phyloP scores from a whole-genome alignment of 2,888 invertebrate species.

The Lochmaea crataegi region DNA sequence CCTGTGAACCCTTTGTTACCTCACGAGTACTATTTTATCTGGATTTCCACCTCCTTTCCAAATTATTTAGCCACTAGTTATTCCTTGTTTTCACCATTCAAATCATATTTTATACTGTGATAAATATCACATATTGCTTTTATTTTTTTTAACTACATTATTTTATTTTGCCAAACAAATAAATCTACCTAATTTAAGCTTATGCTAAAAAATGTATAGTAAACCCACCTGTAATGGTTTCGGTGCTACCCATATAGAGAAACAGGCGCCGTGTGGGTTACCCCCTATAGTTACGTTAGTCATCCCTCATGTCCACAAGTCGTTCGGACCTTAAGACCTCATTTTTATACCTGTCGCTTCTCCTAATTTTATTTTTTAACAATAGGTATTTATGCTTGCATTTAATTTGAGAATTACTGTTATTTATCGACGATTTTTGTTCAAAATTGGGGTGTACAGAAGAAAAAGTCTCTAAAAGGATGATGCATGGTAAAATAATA shows the following conservation, averaged over 20 bases:
- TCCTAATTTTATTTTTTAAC: neutral
- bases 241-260: neutral
- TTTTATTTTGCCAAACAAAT: too few relatives aligned
- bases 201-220: neutral
- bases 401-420: neutral
- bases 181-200: neutral
- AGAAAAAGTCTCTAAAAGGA: neutral
- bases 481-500: neutral
- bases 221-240: neutral
- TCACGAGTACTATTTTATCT: too few relatives aligned
- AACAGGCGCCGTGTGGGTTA: conserved; percentile 22
- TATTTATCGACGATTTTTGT: neutral
- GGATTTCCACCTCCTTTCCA: too few relatives aligned
- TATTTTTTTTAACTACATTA: too few relatives aligned
- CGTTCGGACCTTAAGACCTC: conserved; percentile 11
- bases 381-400: conserved; percentile 1
- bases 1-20: too few relatives aligned
- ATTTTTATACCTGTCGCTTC: conserved; percentile 22
- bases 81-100: too few relatives aligned
- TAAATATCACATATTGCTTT: too few relatives aligned
- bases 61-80: too few relatives aligned
- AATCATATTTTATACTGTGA: too few relatives aligned
- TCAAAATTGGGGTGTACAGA: neutral
- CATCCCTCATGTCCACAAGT: conserved; percentile 26
- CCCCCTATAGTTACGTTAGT: conserved; percentile 18